phyloP scores from a whole-genome alignment of 2,888 invertebrate species.

The Gryllus longicercus region DNA sequence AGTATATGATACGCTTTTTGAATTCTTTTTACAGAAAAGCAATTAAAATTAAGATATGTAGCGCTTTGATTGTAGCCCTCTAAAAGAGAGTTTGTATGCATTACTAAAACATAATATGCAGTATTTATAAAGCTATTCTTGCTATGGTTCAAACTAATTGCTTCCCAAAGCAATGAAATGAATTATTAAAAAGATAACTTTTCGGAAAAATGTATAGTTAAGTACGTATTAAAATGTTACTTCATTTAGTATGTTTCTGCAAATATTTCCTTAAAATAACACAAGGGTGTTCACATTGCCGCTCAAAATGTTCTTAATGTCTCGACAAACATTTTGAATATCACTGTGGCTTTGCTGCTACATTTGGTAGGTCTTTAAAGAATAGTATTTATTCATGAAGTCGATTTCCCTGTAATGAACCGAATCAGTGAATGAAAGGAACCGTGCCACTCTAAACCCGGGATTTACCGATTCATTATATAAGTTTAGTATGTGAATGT shows the following conservation, averaged over 20 bases:
- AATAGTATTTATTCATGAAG: neutral
- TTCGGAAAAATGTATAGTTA: neutral
- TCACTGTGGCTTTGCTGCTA: conserved; percentile 19
- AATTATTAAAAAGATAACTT: neutral
- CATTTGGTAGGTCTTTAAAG: conserved; percentile 20
- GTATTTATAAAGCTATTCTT: conserved; percentile 1
- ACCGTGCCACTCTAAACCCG: too few species aligned
- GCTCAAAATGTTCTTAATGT: conserved; percentile 4
- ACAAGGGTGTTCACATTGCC: neutral
- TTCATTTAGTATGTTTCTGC: neutral
- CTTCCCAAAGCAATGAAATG: neutral
- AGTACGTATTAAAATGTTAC: neutral
- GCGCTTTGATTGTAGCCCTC: neutral
- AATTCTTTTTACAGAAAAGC: neutral
- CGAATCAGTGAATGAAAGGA: too few species aligned
- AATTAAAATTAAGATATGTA: neutral
- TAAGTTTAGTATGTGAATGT: too few species aligned
- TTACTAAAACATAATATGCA: neutral
- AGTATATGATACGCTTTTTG: neutral
- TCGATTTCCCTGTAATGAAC: too few species aligned
- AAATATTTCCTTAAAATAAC: neutral
- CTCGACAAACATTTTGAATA: neutral
- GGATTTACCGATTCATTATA: too few species aligned
- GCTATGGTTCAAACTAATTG: neutral
- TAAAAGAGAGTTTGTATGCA: neutral